Conservation (phyloP, 2,113 vertebrate genomes). For the mouse (Mus musculus) region DNA sequence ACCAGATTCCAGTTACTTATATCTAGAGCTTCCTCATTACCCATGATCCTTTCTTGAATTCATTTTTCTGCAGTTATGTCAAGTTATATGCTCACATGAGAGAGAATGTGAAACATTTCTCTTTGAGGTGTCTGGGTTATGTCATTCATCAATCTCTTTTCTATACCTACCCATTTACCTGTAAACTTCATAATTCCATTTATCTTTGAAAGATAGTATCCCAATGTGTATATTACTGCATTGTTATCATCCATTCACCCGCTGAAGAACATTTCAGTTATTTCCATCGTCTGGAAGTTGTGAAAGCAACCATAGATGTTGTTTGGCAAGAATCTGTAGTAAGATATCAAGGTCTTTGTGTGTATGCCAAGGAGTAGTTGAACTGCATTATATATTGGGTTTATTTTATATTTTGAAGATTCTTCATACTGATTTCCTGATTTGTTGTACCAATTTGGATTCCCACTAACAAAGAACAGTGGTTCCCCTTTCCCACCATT, state of each 20-base stretch:
- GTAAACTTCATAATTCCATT: background rate
- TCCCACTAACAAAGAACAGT: too few species aligned
- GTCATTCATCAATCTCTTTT: background rate
- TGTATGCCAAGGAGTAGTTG: background rate
- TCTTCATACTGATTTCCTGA: background rate
- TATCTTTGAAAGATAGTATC: background rate
- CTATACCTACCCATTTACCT: background rate
- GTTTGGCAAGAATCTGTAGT: background rate
- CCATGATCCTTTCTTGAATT: background rate
- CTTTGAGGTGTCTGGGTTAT: background rate
- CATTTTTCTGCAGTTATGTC: background rate
- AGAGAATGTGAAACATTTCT: background rate
- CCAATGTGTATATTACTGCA: background rate
- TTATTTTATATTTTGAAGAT: background rate
- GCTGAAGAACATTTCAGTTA: background rate
- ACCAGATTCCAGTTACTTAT: background rate
- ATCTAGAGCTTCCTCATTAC: background rate
- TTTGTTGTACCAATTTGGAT: background rate
- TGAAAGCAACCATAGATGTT: background rate
- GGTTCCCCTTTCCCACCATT: background rate
- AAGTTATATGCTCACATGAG: background rate
- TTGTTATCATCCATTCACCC: background rate
- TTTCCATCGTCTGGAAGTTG: background rate
- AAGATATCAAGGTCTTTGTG: background rate
- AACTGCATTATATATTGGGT: background rate